phyloP scores from a whole-genome alignment of 2,113 vertebrate species.

The Syngnathus typhle region DNA sequence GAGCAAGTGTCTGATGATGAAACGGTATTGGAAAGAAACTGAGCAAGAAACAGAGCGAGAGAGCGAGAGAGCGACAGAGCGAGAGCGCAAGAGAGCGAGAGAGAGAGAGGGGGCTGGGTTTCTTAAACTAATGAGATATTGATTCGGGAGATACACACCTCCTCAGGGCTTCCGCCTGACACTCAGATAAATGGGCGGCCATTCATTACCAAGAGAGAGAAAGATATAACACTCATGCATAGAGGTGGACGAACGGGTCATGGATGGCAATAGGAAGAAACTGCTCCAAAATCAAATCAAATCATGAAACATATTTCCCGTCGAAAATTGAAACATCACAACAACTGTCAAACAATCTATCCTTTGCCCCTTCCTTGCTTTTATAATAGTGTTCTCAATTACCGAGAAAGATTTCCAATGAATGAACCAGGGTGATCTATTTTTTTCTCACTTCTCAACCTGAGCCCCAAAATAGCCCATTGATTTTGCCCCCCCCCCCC shows the following conservation, averaged over 20 bases:
- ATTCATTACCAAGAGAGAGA: constrained; percentile 46
- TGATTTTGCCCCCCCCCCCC: constrained; percentile 29
- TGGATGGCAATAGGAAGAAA: constrained; percentile 1
- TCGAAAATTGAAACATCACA: not conserved
- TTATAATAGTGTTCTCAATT: constrained; percentile 8
- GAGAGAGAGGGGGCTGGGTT: constrained; percentile 37
- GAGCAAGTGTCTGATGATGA: constrained; percentile 7
- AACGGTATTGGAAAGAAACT: not conserved
- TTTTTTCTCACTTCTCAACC: constrained; percentile 12
- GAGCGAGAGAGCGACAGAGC: too few species aligned
- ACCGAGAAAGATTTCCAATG: constrained; percentile 56
- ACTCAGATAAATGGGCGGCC: constrained; percentile 53
- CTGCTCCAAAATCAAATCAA: not conserved
- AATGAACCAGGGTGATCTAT: constrained; percentile 28
- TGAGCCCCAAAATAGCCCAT: constrained; percentile 50
- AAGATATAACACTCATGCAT: constrained; percentile 30
- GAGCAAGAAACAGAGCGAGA: not conserved
- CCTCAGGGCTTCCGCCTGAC: constrained; percentile 48
- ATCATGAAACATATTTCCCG: too few species aligned
- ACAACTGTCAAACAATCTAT: not conserved
- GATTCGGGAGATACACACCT: constrained; percentile 55
- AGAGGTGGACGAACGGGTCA: not conserved
- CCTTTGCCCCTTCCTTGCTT: not conserved
- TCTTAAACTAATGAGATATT: constrained; percentile 64
- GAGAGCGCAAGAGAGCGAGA: not conserved